Percentiles rank a stretch among this genome's conserved stretches.
These are phyloP conservation scores for Drosophila micromelanica DNA, from an alignment of 1,140 invertebrate genomes.

Conservation along the genomic window DNA sequence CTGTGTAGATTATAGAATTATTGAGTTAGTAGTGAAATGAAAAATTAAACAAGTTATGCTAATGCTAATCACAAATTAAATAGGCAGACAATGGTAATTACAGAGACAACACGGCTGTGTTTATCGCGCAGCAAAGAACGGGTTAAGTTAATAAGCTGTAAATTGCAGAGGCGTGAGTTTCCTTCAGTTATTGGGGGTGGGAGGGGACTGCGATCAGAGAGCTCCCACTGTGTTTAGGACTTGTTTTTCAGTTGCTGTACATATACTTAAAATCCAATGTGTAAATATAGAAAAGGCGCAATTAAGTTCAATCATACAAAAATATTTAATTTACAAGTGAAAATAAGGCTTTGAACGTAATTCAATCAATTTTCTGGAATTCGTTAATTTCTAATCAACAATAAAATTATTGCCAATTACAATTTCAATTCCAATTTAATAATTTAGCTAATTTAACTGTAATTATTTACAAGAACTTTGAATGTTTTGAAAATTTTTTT, in stretches of 20 bases:
- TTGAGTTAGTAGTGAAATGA: conserved; percentile 15
- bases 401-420: background rate
- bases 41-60: conserved; percentile 64
- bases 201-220: background rate
- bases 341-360: background rate
- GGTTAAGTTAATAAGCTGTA: conserved; percentile 16
- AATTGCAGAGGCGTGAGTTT: conserved; percentile 17
- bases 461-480: no score
- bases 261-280: conserved; percentile 16
- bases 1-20: background rate
- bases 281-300: background rate
- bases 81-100: conserved; percentile 54
- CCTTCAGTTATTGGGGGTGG: background rate
- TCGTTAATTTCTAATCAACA: background rate
- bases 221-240: background rate
- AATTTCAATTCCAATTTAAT: no score
- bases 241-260: conserved; percentile 10
- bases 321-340: background rate
- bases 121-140: background rate
- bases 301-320: conserved; percentile 7
- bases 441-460: no score
- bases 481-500: no score
- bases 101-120: conserved; percentile 30
- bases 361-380: conserved; percentile 7
- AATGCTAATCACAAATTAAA: conserved; percentile 61